Conservation (phyloP, 1,140 invertebrate genomes). For the Diorhabda sublineata region DNA sequence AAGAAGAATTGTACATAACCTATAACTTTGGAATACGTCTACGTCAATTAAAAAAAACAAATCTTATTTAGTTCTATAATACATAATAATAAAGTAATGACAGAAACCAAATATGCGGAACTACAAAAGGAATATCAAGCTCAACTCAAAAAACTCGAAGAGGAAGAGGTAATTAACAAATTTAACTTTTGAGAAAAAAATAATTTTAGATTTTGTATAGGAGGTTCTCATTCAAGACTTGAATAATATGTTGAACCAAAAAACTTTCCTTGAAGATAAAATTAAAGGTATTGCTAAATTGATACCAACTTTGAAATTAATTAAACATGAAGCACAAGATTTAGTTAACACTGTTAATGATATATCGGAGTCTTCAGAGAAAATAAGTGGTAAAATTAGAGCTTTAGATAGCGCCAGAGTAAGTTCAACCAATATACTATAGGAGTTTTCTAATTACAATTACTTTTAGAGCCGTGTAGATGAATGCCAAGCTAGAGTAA, state of each 20-base stretch:
- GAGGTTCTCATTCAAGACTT: slow-evolving; percentile 56
- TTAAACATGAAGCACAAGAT: slow-evolving; percentile 69
- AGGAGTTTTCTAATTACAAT: background rate
- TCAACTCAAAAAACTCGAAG: slow-evolving; percentile 38
- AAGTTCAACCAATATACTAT: slow-evolving; percentile 40
- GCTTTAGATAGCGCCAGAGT: slow-evolving; percentile 91
- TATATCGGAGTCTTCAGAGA: slow-evolving; percentile 85
- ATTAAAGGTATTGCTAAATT: slow-evolving; percentile 60
- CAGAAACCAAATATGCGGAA: slow-evolving; percentile 13
- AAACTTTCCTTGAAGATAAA: slow-evolving; percentile 63
- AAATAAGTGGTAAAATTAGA: slow-evolving; percentile 94
- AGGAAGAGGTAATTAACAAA: slow-evolving; percentile 36
- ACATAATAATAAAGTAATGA: background rate
- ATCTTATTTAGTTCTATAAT: too few relatives aligned
- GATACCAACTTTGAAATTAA: slow-evolving; percentile 63
- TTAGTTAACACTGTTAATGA: slow-evolving; percentile 80
- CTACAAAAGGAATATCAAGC: slow-evolving; percentile 25
- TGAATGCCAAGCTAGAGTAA: slow-evolving; percentile 90
- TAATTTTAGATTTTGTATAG: slow-evolving; percentile 46
- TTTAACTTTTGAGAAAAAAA: slow-evolving; percentile 9
- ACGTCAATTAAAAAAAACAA: too few relatives aligned
- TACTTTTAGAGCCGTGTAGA: slow-evolving; percentile 77
- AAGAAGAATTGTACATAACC: too few relatives aligned
- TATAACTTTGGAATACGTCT: too few relatives aligned
- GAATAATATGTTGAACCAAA: slow-evolving; percentile 56